Evolutionary conservation across 2,113 vertebrate genomes (phyloP).

Genomic region (Tachycineta bicolor): DNA sequence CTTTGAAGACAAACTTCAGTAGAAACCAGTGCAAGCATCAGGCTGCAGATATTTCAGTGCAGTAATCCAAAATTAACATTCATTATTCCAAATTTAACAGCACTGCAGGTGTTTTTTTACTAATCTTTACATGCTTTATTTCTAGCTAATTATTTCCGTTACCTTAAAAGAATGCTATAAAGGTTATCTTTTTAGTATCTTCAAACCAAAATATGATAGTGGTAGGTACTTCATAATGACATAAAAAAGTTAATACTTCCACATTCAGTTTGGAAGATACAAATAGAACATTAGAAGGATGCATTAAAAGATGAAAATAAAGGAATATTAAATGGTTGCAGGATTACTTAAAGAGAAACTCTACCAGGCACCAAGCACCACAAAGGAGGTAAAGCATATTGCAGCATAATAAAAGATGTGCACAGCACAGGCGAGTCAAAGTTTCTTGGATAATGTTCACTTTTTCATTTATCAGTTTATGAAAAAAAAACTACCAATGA

Average conservation of each 20-base stretch:
- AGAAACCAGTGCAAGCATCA: neutral
- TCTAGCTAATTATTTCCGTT: neutral
- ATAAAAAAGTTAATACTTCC: neutral
- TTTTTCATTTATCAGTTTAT: neutral
- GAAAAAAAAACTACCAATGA: no score
- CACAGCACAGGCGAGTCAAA: neutral
- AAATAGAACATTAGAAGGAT: neutral
- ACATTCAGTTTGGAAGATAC: neutral
- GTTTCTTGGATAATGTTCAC: neutral
- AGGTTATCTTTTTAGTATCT: neutral
- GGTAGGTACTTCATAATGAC: neutral
- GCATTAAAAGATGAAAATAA: neutral
- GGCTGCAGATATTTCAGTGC: neutral
- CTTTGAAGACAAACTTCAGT: neutral
- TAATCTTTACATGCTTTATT: neutral
- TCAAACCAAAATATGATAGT: neutral
- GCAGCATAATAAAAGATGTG: neutral
- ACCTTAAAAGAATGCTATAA: neutral
- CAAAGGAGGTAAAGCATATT: neutral
- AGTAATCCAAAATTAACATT: neutral
- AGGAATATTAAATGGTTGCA: neutral
- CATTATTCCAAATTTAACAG: conserved; percentile 5
- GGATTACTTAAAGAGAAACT: neutral
- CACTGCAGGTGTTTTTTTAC: neutral
- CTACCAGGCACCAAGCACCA: neutral